A percentile compares a stretch with the other conserved stretches of the same genome.
Evolutionary conservation across 92 coral and sea anemone genomes (phyloP).

Genomic region (Paragorgia papillata): DNA sequence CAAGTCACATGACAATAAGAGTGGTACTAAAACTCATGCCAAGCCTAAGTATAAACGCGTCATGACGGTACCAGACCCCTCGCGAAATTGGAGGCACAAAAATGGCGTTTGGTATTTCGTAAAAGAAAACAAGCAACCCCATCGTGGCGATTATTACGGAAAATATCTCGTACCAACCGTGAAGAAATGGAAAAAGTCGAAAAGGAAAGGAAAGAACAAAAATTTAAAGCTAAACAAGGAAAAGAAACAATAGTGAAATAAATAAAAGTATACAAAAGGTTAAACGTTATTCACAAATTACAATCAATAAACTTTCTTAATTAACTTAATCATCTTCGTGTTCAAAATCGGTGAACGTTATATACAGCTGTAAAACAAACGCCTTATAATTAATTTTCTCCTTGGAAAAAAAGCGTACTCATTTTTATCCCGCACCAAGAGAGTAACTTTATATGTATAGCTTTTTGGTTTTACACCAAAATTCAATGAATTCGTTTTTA

Average conservation of each 20-base stretch:
- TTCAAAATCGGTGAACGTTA: no score
- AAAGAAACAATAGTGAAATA: not conserved
- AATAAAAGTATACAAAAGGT: not conserved
- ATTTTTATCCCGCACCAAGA: no score
- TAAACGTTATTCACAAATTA: not conserved
- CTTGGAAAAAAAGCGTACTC: no score
- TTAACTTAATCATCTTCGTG: no score
- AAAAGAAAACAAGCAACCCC: not conserved
- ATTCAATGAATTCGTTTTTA: no score
- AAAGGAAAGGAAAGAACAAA: not conserved
- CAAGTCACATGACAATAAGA: no score
- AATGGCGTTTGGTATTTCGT: slow-evolving; percentile 41
- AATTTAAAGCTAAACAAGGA: not conserved
- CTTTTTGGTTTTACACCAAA: no score
- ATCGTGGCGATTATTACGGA: slow-evolving; percentile 10
- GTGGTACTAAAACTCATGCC: not conserved
- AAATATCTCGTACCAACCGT: slow-evolving; percentile 19
- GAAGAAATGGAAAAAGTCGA: slow-evolving; percentile 30
- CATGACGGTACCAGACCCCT: slow-evolving; percentile 32
- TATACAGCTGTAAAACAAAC: no score
- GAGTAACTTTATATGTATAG: no score
- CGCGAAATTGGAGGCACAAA: slow-evolving; percentile 33
- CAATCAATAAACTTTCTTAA: no score
- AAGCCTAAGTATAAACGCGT: not conserved
- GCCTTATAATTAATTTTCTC: no score